Base-by-base conservation (phyloP, 2,113 vertebrate species). In the Cyprinodon brontotheroides region DNA sequence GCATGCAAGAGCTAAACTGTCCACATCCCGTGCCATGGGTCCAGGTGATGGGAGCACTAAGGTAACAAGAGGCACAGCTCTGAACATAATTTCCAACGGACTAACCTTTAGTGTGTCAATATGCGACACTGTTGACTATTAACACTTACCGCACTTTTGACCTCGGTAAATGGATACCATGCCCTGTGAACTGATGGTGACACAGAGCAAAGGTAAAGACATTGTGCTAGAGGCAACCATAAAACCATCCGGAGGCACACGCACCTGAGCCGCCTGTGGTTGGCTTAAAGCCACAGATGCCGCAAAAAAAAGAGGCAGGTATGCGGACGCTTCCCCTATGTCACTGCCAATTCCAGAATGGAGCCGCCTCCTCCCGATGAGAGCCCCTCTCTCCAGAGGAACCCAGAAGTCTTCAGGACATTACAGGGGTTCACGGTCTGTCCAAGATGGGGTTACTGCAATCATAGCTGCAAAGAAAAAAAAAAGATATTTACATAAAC, bases 1-100 rank as follows among this genome's bases (percentile, higher is more conserved):
- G 93, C 95, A 99, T 94, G 69, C 92, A 97, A 98, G 85, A 4
- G 91, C 96, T 90, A 99, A 91, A 81, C 97, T 96, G 84, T 97
- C 96, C 82, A 98, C 96, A 0, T 98, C 96, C 57, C 89, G 92
- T 0, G 93, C 96, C 93, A 97, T 86, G 0, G 97, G 97, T 22
- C 97, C 97, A 3, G 93, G 0, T 0, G 92, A 83, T 4, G 86
- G 59, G 0, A 48, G 10, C 67, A 96, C 96, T 97, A 76, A 3
- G 60, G 14, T 6, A 72, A 78, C 8, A 3, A 70, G 7, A 68
- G 53, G 77, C 17, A 77, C 1, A 53, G 69, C 67, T 63, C 53
- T 65, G 41, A 8, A 11, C 3, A 8, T 37, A 11, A 10, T 74
- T 13, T 63, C 36, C 4, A 9, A 20, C 0, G 15, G 0, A 0